Percentiles rank a stretch among this genome's conserved stretches.
These are phyloP conservation scores for Drosophila lowei DNA, from an alignment of 1,140 invertebrate genomes.

Conservation along the genomic window DNA sequence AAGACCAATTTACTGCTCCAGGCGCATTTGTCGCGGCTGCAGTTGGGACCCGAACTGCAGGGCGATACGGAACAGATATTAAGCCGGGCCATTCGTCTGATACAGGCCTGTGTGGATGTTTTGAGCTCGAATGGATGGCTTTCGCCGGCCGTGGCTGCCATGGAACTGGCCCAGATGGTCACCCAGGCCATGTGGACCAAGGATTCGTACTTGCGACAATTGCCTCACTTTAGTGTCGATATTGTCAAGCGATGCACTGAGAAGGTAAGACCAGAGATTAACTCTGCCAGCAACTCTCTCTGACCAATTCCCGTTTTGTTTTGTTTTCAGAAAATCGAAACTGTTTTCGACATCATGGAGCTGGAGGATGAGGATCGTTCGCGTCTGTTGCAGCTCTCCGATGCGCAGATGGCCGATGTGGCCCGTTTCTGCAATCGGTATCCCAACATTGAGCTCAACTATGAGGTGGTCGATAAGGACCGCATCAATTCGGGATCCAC, in stretches of 20 bases:
- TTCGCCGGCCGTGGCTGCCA: slow-evolving; percentile 98
- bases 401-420: slow-evolving; percentile 97
- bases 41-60: slow-evolving; percentile 97
- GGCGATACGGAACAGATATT: slow-evolving; percentile 97
- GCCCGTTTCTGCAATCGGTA: slow-evolving; percentile 99
- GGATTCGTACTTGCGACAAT: slow-evolving; percentile 98
- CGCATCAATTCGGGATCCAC: slow-evolving; percentile 90
- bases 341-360: slow-evolving; percentile 99
- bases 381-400: slow-evolving; percentile 92
- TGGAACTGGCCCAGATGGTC: slow-evolving; percentile 99
- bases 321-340: slow-evolving; percentile 90
- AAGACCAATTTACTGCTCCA: slow-evolving; percentile 98
- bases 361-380: slow-evolving; percentile 97
- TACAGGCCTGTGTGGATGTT: slow-evolving; percentile 99
- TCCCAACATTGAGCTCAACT: slow-evolving; percentile 98
- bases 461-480: slow-evolving; percentile 95
- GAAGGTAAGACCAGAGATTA: slow-evolving; percentile 83
- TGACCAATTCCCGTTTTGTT: neutral
- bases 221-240: slow-evolving; percentile 97
- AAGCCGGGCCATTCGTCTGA: slow-evolving; percentile 93
- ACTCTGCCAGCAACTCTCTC: too few relatives aligned
- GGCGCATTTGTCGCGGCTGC: slow-evolving; percentile 96
- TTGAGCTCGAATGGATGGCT: slow-evolving; percentile 99
- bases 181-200: slow-evolving; percentile 99
- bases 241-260: slow-evolving; percentile 96